These are phyloP conservation scores for Ochotona curzoniae DNA, from an alignment of 2,113 vertebrate species.

Conservation along the genomic window DNA sequence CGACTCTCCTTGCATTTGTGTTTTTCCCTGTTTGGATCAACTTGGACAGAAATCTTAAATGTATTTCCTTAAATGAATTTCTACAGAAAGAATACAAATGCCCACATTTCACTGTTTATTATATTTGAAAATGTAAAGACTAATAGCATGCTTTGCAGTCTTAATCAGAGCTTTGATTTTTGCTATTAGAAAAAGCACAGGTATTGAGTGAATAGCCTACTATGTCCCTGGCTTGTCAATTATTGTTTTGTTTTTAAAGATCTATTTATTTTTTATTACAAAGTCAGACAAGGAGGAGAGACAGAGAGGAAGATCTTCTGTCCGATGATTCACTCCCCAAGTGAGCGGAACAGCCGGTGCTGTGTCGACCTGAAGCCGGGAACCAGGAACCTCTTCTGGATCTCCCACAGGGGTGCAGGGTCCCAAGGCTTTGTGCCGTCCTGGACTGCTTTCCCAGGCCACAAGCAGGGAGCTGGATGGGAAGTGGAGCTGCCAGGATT, in stretches of 20 bases:
- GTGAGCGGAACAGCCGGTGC: too few relatives aligned
- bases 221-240: neutral
- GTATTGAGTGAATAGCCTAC: neutral
- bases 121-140: neutral
- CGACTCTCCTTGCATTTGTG: neutral
- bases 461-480: too few relatives aligned
- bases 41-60: neutral
- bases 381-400: too few relatives aligned
- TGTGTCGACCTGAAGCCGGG: too few relatives aligned
- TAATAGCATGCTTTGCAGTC: neutral
- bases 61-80: neutral
- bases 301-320: too few relatives aligned
- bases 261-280: too few relatives aligned
- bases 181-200: neutral
- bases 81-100: neutral
- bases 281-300: too few relatives aligned
- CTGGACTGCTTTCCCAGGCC: too few relatives aligned
- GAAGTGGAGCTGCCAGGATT: too few relatives aligned
- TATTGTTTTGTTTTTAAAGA: neutral
- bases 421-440: too few relatives aligned
- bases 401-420: too few relatives aligned
- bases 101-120: neutral
- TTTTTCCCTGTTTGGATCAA: neutral
- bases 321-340: too few relatives aligned
- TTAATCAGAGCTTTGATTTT: constrained; percentile 37